phyloP scores from a whole-genome alignment of 2,888 invertebrate species.

The Cantharis rufa region DNA sequence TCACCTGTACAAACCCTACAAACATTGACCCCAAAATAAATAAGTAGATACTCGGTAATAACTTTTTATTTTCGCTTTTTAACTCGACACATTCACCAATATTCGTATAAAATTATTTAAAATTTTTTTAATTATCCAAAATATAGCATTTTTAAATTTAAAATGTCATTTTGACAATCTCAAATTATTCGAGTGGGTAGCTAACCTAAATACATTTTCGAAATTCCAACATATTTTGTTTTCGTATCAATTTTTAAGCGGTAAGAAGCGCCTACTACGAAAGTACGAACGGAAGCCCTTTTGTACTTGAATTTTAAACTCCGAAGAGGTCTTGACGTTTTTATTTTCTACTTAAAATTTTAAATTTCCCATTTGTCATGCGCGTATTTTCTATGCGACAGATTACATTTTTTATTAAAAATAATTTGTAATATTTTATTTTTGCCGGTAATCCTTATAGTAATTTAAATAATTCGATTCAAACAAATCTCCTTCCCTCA shows the following conservation, averaged over 20 bases:
- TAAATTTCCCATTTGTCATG: neutral
- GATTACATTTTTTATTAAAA: too few relatives aligned
- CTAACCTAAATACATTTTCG: neutral
- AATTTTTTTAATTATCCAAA: neutral
- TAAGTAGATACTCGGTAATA: neutral
- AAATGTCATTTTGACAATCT: neutral
- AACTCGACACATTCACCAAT: neutral
- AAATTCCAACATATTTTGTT: neutral
- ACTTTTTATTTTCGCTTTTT: neutral
- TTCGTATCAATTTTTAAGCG: neutral
- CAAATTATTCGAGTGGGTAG: neutral
- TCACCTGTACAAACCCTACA: neutral
- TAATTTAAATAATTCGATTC: too few relatives aligned
- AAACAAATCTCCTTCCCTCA: too few relatives aligned
- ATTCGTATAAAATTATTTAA: neutral
- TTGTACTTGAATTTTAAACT: neutral
- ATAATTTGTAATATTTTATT: too few relatives aligned
- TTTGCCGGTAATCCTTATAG: too few relatives aligned
- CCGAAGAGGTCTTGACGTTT: neutral
- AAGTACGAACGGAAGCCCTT: neutral
- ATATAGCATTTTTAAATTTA: neutral
- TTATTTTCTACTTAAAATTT: neutral
- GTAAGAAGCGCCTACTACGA: neutral
- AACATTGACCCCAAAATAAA: neutral
- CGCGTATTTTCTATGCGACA: neutral